Evolutionary conservation across 2,888 invertebrate genomes (phyloP), one percentile per base, ranked within the genome.

Genomic region (Drosophila ochracea): DNA sequence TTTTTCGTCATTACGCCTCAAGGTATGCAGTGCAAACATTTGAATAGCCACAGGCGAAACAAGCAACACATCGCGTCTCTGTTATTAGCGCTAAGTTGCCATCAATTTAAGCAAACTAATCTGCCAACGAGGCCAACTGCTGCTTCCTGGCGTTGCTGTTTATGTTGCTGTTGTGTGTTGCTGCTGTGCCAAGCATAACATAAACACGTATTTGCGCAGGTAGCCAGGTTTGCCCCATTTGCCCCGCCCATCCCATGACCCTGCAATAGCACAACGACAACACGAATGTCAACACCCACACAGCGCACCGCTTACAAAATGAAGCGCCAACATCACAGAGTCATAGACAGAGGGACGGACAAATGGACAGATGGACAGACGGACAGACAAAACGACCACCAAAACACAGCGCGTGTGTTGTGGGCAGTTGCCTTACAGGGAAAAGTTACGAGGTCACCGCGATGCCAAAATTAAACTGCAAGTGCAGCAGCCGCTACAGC

Each of bases 81-180:
- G 81, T 83, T 84, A 90, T 91, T 83, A 80, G 80, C 78, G 81
- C 80, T 82, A 88, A 90, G 87, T 87, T 90, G 83, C 90, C 85
- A 87, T 91, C 82, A 91, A 89, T 91, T 91, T 90, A 80, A 82
- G 91, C 82, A 82, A 91, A 90, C 91, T 91, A 91, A 91, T 90
- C 91, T 89, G 76, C 76, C 60, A 73, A 70, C 73, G 61, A 62
- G 64, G 65, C 66, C 54, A 31, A 63, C 55, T 54, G 68, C 55
- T 43, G 31, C 37, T 54, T 35, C 50, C 50, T 55, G 62, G 10
- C 53, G 59, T 25, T 67, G 43, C 11, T 65, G 57, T 28, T 64
- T 47, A 47, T 16, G 47, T 25, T 21, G 53, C 19, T 55, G 66
- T 33, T 71, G 67, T 10, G 47, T 67, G 69, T 50, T 76, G 65